Base-by-base conservation (phyloP, 2,888 invertebrate species). In the Brenthis daphne region DNA sequence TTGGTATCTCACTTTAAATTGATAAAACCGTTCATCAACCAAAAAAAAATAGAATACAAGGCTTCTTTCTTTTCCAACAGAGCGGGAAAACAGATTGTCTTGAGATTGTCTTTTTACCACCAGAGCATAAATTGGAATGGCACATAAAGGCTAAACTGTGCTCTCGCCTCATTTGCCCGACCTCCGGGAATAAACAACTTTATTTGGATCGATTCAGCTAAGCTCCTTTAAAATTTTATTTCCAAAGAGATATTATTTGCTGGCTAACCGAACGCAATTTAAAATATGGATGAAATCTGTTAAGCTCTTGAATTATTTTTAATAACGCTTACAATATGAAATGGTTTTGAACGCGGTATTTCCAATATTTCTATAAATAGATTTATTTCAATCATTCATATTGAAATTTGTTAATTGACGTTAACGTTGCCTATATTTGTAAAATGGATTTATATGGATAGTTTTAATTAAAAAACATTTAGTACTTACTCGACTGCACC, bases 71-170 rank as follows among this genome's bases (percentile, higher is more conserved):
- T 71, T 64, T 54, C 37, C 60, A 69, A 57, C 54, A 53, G 56
- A 64, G 66, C 65, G 69, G 47, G 53, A 53, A 57, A 71, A 61
- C 69, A 69, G 58, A 69, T 71, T 69, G 67, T 69, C 71, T 64
- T 37, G 37, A 51, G 47, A 63, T 72, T 72, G 67, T 65, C 61
- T 65, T 68, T 70, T 70, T 70, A 72, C 65, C 64, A 53, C 68
- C 65, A 63, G 58, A 72, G 63, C 51, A 68, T 60, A 72, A 72
- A 70, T 72, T 69, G 71, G 66, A 71, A 72, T 64, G 64, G 67
- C 72, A 63, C 63, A 72, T 72, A 72, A 72, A 72, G 67, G 53
- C 64, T 72, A 72, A 72, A 67, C 69, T 67, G 57, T 57, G 64
- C 64, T 67, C 65, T 65, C 67, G 69, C 51, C 67, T 72, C 69